A percentile compares a stretch with the other conserved stretches of the same genome.
phyloP scores from a whole-genome alignment of 2,113 vertebrate species.

The Tapirus terrestris region DNA sequence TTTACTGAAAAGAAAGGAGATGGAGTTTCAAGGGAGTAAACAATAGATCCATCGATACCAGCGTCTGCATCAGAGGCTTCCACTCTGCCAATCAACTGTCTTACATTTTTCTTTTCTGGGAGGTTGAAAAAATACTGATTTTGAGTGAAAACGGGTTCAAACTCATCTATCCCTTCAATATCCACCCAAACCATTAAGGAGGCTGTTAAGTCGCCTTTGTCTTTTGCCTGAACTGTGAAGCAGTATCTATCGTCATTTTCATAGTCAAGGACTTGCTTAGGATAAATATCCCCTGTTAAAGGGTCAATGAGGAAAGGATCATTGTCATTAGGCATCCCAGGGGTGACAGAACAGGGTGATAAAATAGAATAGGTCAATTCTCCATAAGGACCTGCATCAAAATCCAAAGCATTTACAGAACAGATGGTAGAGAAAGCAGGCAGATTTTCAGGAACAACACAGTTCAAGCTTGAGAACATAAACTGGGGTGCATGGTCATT shows the following conservation, averaged over 20 bases:
- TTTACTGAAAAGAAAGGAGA: conserved; percentile 92
- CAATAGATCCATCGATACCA: conserved; percentile 92
- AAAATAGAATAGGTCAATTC: conserved; percentile 93
- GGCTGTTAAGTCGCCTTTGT: conserved; percentile 90
- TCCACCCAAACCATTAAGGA: conserved; percentile 89
- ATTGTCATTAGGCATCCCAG: conserved; percentile 83
- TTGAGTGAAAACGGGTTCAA: conserved; percentile 93
- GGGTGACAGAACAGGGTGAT: conserved; percentile 88
- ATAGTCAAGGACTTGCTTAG: conserved; percentile 92
- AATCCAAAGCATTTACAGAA: conserved; percentile 91
- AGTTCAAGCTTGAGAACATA: conserved; percentile 89
- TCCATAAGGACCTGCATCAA: conserved; percentile 92
- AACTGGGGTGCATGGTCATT: conserved; percentile 95
- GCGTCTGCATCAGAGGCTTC: conserved; percentile 92
- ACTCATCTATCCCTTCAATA: conserved; percentile 94
- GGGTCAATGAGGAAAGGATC: conserved; percentile 92
- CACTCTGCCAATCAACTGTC: conserved; percentile 90
- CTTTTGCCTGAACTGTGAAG: conserved; percentile 92
- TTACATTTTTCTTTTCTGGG: conserved; percentile 84
- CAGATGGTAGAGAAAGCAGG: conserved; percentile 90
- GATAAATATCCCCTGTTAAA: conserved; percentile 91
- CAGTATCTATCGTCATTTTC: conserved; percentile 91
- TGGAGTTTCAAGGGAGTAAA: conserved; percentile 88
- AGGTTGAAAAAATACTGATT: conserved; percentile 92
- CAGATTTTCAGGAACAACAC: conserved; percentile 90